A percentile compares a stretch with the other conserved stretches of the same genome.
Evolutionary conservation across 2,113 vertebrate species (phyloP).

Genomic region (Planiliza haematocheilus): DNA sequence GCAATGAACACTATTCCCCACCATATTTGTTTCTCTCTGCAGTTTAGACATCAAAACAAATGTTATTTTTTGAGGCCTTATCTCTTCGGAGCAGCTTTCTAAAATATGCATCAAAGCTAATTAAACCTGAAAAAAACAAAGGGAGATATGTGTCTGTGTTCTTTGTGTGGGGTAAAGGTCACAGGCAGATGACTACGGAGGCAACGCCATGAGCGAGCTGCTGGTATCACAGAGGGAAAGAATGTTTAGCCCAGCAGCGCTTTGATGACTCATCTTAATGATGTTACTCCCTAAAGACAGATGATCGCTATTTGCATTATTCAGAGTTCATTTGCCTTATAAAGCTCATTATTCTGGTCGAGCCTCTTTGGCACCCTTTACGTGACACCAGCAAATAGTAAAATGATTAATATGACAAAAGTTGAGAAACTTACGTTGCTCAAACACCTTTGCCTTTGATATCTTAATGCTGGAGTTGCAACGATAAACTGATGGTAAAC

Average conservation of each 20-base stretch:
- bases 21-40: neutral
- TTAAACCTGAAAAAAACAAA: neutral
- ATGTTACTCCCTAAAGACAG: neutral
- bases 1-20: neutral
- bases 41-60: constrained; percentile 43
- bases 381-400: neutral
- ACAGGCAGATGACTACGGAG: constrained; percentile 1
- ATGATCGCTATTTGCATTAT: constrained; percentile 5
- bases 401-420: neutral
- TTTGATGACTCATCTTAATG: constrained; percentile 43
- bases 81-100: constrained; percentile 44
- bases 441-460: too few relatives aligned
- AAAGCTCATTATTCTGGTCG: neutral
- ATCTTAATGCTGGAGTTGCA: neutral
- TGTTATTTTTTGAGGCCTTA: constrained; percentile 10
- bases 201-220: neutral
- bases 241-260: constrained; percentile 43
- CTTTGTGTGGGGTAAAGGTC: constrained; percentile 57
- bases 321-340: constrained; percentile 4
- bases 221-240: constrained; percentile 37
- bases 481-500: neutral
- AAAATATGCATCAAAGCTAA: neutral
- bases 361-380: neutral
- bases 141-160: constrained; percentile 13
- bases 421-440: neutral